Evolutionary conservation across 1,140 invertebrate species (phyloP).

Genomic region (Heliconius hewitsoni): DNA sequence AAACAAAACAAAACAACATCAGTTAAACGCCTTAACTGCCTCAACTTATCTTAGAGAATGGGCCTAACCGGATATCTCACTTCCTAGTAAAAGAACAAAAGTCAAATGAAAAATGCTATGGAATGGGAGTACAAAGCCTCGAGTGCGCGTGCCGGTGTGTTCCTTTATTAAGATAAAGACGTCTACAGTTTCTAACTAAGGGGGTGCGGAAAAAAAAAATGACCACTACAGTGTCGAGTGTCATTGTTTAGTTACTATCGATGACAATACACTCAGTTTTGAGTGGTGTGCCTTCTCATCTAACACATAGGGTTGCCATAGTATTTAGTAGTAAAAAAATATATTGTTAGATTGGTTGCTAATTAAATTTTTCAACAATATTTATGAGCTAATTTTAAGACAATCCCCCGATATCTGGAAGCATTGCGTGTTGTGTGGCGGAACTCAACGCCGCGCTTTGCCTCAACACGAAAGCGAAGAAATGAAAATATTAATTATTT

Average conservation of each 20-base stretch:
- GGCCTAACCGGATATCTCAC: slow-evolving; percentile 60
- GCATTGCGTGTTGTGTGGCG: too few relatives aligned
- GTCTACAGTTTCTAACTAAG: slow-evolving; percentile 39
- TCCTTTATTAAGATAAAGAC: slow-evolving; percentile 19
- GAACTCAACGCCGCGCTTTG: too few relatives aligned
- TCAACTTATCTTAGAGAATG: slow-evolving; percentile 32
- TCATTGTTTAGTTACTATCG: slow-evolving; percentile 51
- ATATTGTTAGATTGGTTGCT: not conserved
- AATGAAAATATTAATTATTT: too few relatives aligned
- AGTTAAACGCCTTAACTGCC: slow-evolving; percentile 23
- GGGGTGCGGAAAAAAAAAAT: slow-evolving; percentile 57
- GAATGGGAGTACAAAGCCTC: slow-evolving; percentile 41
- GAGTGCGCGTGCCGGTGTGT: slow-evolving; percentile 64
- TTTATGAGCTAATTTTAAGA: not conserved
- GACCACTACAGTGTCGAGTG: slow-evolving; percentile 58
- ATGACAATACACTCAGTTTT: slow-evolving; percentile 48
- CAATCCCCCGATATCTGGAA: too few relatives aligned
- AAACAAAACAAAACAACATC: slow-evolving; percentile 31
- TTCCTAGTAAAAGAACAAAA: slow-evolving; percentile 66
- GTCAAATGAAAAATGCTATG: slow-evolving; percentile 44
- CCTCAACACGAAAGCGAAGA: too few relatives aligned
- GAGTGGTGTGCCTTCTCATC: slow-evolving; percentile 46
- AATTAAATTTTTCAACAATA: not conserved
- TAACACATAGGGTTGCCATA: slow-evolving; percentile 19
- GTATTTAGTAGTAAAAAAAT: not conserved